These are phyloP conservation scores for Oscheius onirici DNA, from an alignment of 2,888 invertebrate genomes.

Conservation along the genomic window DNA sequence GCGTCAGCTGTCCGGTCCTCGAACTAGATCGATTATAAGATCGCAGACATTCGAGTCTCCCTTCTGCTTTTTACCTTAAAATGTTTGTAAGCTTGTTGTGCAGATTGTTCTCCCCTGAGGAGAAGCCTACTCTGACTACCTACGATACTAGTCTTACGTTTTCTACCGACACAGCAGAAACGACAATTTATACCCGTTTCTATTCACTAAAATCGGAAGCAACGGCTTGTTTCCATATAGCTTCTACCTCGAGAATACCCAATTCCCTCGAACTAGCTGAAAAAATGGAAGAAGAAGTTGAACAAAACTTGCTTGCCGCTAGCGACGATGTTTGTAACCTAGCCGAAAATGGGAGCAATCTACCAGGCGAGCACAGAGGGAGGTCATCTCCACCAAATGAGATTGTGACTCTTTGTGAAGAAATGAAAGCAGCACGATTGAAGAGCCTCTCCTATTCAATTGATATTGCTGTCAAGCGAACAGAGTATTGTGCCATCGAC, in stretches of 20 bases:
- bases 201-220: too few relatives aligned
- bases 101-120: conserved; percentile 7
- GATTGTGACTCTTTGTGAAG: conserved; percentile 8
- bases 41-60: background rate
- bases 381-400: background rate
- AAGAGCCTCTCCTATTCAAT: conserved; percentile 9
- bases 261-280: too few relatives aligned
- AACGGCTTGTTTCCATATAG: too few relatives aligned
- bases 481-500: background rate
- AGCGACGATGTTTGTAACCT: too few relatives aligned
- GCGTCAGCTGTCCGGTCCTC: conserved; percentile 27
- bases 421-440: conserved; percentile 1
- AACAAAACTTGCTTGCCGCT: too few relatives aligned
- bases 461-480: background rate
- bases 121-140: background rate
- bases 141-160: background rate
- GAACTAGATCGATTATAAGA: background rate
- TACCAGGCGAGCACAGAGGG: too few relatives aligned
- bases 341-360: too few relatives aligned
- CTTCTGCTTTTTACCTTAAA: background rate
- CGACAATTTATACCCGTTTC: too few relatives aligned
- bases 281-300: too few relatives aligned
- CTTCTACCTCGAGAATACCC: too few relatives aligned
- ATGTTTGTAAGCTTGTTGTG: conserved; percentile 31
- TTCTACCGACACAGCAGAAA: background rate